Evolutionary conservation across 2,888 invertebrate genomes (phyloP), one percentile per base, ranked within the genome.

Genomic region (Erebia ligea): DNA sequence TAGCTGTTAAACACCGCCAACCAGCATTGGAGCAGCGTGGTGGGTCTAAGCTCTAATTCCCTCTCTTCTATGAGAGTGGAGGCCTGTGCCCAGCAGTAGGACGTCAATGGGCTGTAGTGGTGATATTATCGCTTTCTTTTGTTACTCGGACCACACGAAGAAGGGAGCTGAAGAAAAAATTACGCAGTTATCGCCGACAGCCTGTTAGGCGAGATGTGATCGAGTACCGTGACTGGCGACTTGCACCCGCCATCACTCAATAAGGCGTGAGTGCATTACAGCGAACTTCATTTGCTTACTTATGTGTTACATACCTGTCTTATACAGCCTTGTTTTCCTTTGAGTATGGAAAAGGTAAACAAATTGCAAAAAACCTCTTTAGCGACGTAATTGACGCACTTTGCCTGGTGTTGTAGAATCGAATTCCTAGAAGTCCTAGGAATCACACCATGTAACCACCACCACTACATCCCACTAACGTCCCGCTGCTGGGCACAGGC

Each of bases 151-250:
- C 81, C 81, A 77, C 54, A 58, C 76, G 67, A 68, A 13, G 59
- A 73, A 79, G 78, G 79, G 77, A 79, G 79, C 76, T 77, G 72
- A 70, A 79, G 76, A 81, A 87, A 87, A 85, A 87, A 85, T 81
- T 79, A 80, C 78, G 74, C 80, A 80, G 84, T 81, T 85, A 82
- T 79, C 78, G 81, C 70, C 77, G 85, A 87, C 87, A 86, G 83
- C 79, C 80, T 78, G 86, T 86, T 86, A 86, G 82, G 84, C 83
- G 84, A 81, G 86, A 87, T 84, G 86, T 88, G 87, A 89, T 89
- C 84, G 88, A 87, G 87, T 86, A 82, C 79, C 86, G 72, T 86
- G 87, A 87, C 86, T 87, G 76, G 86, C 81, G 81, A 81, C 78
- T 84, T 83, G 76, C 75, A 77, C 77, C 78, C 74, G 69, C 19